phyloP scores from a whole-genome alignment of 2,888 invertebrate species.

The Pyrocoelia pectoralis region DNA sequence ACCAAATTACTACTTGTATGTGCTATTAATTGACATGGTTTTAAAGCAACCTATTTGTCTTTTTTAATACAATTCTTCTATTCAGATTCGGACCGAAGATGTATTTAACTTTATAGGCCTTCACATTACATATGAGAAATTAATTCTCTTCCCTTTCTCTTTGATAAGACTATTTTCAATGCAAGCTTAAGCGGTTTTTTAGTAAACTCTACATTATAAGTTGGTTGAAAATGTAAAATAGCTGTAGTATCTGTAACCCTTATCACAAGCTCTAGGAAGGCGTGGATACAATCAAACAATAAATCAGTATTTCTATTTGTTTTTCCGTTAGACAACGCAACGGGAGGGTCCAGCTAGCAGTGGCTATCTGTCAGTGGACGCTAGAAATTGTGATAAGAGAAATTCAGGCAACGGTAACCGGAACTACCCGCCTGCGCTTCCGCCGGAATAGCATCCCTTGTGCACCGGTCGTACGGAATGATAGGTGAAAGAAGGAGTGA shows the following conservation, averaged over 20 bases:
- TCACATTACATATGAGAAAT: too few species aligned
- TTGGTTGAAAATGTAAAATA: too few species aligned
- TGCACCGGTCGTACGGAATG: slow-evolving; percentile 32
- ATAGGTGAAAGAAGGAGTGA: slow-evolving; percentile 42
- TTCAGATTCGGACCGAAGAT: too few species aligned
- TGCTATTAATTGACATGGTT: too few species aligned
- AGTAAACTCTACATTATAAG: too few species aligned
- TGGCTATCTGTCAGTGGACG: slow-evolving; percentile 51
- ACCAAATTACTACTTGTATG: too few species aligned
- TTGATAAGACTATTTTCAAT: too few species aligned
- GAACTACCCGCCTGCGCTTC: slow-evolving; percentile 51
- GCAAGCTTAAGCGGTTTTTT: too few species aligned
- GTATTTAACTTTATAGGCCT: too few species aligned
- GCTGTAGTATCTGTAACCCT: slow-evolving; percentile 32
- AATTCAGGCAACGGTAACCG: slow-evolving; percentile 49
- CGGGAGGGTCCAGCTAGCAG: slow-evolving; percentile 42
- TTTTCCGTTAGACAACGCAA: slow-evolving; percentile 38
- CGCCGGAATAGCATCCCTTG: slow-evolving; percentile 43
- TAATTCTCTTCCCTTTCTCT: too few species aligned
- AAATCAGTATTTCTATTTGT: slow-evolving; percentile 51
- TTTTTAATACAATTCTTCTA: slow-evolving; percentile 13
- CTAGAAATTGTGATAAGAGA: slow-evolving; percentile 47
- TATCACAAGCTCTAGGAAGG: slow-evolving; percentile 44
- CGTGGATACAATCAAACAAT: slow-evolving; percentile 48
- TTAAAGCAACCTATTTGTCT: too few species aligned